These are phyloP conservation scores for Tortricodes alternella DNA, from an alignment of 2,888 invertebrate genomes.

Conservation along the genomic window DNA sequence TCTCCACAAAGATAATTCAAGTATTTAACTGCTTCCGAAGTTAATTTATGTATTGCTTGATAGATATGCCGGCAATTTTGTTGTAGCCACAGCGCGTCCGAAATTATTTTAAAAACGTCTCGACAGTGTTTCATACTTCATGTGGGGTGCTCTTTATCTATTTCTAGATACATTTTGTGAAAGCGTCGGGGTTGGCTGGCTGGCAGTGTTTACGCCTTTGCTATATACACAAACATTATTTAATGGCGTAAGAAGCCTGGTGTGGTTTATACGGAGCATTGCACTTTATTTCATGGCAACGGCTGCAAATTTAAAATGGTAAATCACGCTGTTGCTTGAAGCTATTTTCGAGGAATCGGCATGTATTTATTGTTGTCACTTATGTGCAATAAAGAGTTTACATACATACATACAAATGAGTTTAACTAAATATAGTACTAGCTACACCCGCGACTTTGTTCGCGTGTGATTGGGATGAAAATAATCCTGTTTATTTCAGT, in stretches of 20 bases:
- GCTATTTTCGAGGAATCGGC: background rate
- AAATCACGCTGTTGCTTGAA: background rate
- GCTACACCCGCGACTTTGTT: too few relatives aligned
- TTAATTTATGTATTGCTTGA: background rate
- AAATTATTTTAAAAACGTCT: slow-evolving; percentile 6
- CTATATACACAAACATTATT: slow-evolving; percentile 36
- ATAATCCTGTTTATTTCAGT: too few relatives aligned
- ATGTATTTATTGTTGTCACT: too few relatives aligned
- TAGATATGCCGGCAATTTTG: background rate
- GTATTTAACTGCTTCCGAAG: background rate
- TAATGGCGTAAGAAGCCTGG: slow-evolving; percentile 41
- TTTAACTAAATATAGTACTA: too few relatives aligned
- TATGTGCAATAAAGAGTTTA: too few relatives aligned
- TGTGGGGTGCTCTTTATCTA: slow-evolving; percentile 15
- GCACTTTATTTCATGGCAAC: slow-evolving; percentile 49
- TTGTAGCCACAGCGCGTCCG: background rate
- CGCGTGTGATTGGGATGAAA: too few relatives aligned
- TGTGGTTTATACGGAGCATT: slow-evolving; percentile 46
- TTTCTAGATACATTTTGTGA: slow-evolving; percentile 25
- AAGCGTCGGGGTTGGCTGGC: slow-evolving; percentile 26
- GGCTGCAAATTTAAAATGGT: slow-evolving; percentile 35
- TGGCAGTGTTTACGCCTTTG: slow-evolving; percentile 28
- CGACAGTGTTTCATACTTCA: slow-evolving; percentile 4
- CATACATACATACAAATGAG: too few relatives aligned
- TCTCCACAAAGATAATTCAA: background rate